Evolutionary conservation across 2,113 vertebrate genomes (phyloP), one percentile per base, ranked within the genome.

Genomic region (Pterocles orientalis): DNA sequence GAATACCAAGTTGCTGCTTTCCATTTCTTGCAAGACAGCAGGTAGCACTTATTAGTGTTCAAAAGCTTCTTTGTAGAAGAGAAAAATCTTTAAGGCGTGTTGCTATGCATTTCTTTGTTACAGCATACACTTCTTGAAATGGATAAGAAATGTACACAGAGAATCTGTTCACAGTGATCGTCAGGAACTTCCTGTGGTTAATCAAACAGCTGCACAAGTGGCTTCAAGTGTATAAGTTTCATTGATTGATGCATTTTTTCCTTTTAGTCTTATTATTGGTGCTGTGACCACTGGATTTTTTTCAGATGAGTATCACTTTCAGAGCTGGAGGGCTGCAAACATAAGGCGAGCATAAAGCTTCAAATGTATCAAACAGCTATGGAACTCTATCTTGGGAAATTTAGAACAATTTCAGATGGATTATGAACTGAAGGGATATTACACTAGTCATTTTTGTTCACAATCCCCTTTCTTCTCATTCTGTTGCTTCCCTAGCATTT

Each of bases 171-270:
- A 13, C 24, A 84, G 64, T 3, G 7, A 39, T 80, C 79, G 43
- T 51, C 80, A 41, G 39, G 31, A 90, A 54, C 64, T 68, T 94
- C 79, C 62, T 45, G 34, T 65, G 76, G 26, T 91, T 96, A 90
- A 90, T 92, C 75, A 89, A 88, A 79, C 39, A 79, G 41, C 31
- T 6, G 2, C 64, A 62, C 0, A 1, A 95, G 92, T 71, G 68
- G 84, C 51, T 97, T 94, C 58, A 94, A 92, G 57, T 64, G 26
- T 13, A 19, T 50, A 72, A 69, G 61, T 97, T 91, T 82, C 64
- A 85, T 82, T 73, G 29, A 77, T 95, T 95, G 54, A 92, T 88
- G 36, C 66, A 33, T 87, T 96, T 83, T 88, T 96, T 64, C 56
- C 18, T 94, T 91, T 87, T 86, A 29, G 78, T 93, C 33, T 87